Percentiles rank a stretch among this genome's conserved stretches.
Conservation (phyloP, 2,797 vertebrate species). For the Taenioides sp. region DNA sequence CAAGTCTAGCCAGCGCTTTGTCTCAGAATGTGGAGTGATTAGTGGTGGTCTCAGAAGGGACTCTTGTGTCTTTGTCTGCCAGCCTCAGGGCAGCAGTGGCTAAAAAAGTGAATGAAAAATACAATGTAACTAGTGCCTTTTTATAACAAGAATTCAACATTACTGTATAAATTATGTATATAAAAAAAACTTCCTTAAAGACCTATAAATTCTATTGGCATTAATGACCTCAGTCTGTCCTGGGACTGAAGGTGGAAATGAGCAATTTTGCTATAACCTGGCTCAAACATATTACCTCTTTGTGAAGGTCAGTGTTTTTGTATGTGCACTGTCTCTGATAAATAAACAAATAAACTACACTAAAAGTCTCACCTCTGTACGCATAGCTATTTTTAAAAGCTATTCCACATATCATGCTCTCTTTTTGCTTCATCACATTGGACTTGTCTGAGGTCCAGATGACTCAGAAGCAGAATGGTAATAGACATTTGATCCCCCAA, state of each 20-base stretch:
- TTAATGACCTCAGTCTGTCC: too few species aligned
- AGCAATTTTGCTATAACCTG: too few species aligned
- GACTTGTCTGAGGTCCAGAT: conserved; percentile 48
- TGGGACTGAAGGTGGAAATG: too few species aligned
- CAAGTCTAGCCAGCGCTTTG: background rate
- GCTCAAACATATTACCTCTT: too few species aligned
- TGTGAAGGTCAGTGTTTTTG: too few species aligned
- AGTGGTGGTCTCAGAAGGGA: too few species aligned
- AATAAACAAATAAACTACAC: background rate
- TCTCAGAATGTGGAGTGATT: background rate
- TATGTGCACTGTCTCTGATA: too few species aligned
- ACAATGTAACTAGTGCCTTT: background rate
- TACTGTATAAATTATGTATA: background rate
- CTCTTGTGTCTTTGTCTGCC: too few species aligned
- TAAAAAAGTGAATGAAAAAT: background rate
- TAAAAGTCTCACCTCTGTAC: background rate
- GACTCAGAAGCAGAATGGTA: conserved; percentile 50
- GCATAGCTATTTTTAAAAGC: background rate
- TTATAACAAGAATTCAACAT: background rate
- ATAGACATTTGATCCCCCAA: conserved; percentile 50
- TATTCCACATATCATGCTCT: background rate
- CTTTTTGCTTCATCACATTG: conserved; percentile 6
- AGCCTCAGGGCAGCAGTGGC: too few species aligned
- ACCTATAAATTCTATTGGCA: background rate
- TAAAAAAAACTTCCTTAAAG: background rate